Conservation (phyloP, 1,140 invertebrate genomes). For the Battus philenor region DNA sequence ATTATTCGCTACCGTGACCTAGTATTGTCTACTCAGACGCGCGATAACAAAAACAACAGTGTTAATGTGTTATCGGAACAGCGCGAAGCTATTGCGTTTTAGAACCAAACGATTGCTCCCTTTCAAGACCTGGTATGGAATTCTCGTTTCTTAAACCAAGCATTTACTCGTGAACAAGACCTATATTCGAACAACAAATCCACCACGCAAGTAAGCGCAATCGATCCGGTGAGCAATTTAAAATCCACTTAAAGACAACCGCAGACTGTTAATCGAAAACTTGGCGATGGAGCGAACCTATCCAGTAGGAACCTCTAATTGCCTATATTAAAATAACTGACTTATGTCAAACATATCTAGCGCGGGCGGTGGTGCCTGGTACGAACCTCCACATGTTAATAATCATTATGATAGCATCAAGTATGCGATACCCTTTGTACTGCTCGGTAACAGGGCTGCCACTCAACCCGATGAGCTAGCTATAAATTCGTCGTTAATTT, state of each 20-base stretch:
- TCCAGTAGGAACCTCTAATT: slow-evolving; percentile 62
- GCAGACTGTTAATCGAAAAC: slow-evolving; percentile 66
- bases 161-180: slow-evolving; percentile 18
- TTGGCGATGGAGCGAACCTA: slow-evolving; percentile 42
- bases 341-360: slow-evolving; percentile 72
- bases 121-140: slow-evolving; percentile 3
- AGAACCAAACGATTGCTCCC: background rate
- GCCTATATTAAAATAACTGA: slow-evolving; percentile 73
- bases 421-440: slow-evolving; percentile 62
- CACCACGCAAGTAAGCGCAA: slow-evolving; percentile 23
- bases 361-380: slow-evolving; percentile 52
- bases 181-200: slow-evolving; percentile 35
- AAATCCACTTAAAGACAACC: slow-evolving; percentile 70
- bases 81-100: background rate
- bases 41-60: slow-evolving; percentile 1
- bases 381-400: slow-evolving; percentile 70
- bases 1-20: background rate
- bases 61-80: slow-evolving; percentile 1
- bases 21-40: background rate
- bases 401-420: slow-evolving; percentile 72
- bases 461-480: too few species aligned
- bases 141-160: background rate
- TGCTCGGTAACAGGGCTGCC: slow-evolving; percentile 35
- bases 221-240: slow-evolving; percentile 61
- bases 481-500: too few species aligned